Evolutionary conservation across 2,888 invertebrate species (phyloP).

Genomic region (Heteromurus nitidus): DNA sequence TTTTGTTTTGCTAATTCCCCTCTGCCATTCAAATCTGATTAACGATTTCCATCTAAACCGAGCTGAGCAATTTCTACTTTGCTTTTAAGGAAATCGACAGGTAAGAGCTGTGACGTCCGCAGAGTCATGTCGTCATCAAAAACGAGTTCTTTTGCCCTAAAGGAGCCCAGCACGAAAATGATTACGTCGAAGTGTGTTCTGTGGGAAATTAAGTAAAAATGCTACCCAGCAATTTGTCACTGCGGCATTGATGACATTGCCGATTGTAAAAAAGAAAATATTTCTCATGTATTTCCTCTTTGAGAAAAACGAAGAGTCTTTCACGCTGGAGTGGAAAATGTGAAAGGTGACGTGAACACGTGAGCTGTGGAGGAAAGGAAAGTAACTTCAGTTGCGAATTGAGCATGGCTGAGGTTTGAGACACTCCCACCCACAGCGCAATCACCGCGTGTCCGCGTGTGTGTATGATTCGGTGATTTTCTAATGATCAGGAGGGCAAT

Average conservation of each 20-base stretch:
- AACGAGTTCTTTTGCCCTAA: too few relatives aligned
- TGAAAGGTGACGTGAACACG: conserved; percentile 8
- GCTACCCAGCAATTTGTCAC: conserved; percentile 31
- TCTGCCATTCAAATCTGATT: background rate
- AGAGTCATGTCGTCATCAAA: conserved; percentile 22
- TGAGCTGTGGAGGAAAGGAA: too few relatives aligned
- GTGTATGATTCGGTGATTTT: background rate
- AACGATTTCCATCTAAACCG: background rate
- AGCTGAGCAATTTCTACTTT: background rate
- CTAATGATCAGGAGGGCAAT: background rate
- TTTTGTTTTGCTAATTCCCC: background rate
- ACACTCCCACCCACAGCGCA: background rate
- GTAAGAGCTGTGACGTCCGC: conserved; percentile 30
- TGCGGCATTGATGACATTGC: conserved; percentile 51
- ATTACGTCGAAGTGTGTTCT: background rate
- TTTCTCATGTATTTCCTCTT: too few relatives aligned
- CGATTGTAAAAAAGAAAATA: conserved; percentile 20
- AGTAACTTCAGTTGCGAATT: background rate
- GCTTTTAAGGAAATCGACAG: conserved; percentile 17
- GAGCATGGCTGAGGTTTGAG: background rate
- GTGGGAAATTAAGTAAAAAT: conserved; percentile 20
- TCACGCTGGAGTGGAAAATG: background rate
- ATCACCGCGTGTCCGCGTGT: background rate
- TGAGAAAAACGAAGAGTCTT: too few relatives aligned
- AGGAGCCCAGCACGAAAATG: background rate